These are phyloP conservation scores for Branchipolynoe longqiensis DNA, from an alignment of 2,888 invertebrate genomes.

Conservation along the genomic window DNA sequence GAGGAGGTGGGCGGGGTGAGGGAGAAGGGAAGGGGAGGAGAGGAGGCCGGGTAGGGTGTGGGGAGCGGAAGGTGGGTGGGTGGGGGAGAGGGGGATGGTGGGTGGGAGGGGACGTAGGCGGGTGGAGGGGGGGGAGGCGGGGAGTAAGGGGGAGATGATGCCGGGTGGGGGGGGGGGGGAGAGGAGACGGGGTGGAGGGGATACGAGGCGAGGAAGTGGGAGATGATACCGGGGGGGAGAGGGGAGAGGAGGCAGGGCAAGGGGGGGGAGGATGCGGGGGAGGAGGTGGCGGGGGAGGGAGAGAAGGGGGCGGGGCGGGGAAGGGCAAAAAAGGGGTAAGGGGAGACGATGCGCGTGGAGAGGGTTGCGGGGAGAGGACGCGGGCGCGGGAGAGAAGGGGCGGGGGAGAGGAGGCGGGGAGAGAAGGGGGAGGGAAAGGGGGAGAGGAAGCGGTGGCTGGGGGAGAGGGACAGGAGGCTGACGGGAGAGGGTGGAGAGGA, in stretches of 20 bases:
- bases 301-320: not conserved
- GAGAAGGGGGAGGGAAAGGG: too few relatives aligned
- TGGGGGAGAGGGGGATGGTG: not conserved
- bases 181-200: not conserved
- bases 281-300: not conserved
- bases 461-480: too few relatives aligned
- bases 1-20: not conserved
- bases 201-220: not conserved
- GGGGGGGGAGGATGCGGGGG: not conserved
- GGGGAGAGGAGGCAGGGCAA: not conserved
- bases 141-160: constrained; percentile 5
- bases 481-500: too few relatives aligned
- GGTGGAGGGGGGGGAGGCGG: not conserved
- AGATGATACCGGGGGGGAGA: not conserved
- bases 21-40: not conserved
- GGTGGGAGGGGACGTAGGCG: not conserved
- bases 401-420: too few relatives aligned
- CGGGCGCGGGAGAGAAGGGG: too few relatives aligned
- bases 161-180: not conserved
- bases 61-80: not conserved
- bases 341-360: not conserved
- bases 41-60: too few relatives aligned
- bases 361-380: not conserved
- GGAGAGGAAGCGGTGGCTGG: constrained; percentile 2
- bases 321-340: not conserved